Evolutionary conservation across 2,888 invertebrate genomes (phyloP).

Genomic region (Acronicta leporina): DNA sequence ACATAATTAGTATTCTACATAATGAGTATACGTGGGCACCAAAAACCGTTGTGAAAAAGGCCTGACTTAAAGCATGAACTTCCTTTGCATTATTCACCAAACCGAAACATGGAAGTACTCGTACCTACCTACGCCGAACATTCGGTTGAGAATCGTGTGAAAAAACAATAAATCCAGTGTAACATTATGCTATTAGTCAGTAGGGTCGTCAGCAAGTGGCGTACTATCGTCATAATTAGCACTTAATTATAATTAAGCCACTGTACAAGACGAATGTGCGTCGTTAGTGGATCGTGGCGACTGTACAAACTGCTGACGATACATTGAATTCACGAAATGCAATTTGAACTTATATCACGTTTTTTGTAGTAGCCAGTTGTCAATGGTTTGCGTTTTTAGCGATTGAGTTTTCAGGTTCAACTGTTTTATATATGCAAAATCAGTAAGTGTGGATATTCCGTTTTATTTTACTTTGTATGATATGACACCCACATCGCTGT

Average conservation of each 20-base stretch:
- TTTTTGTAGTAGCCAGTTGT: constrained; percentile 18
- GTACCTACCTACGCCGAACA: constrained; percentile 21
- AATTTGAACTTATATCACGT: constrained; percentile 16
- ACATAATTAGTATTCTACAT: constrained; percentile 22
- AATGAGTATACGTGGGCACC: constrained; percentile 27
- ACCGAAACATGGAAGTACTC: constrained; percentile 42
- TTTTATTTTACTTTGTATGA: background rate
- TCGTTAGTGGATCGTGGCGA: constrained; percentile 62
- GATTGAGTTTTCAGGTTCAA: background rate
- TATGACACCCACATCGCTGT: too few species aligned
- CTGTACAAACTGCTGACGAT: constrained; percentile 48
- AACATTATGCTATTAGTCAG: constrained; percentile 54
- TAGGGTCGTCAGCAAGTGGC: constrained; percentile 56
- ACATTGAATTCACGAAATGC: constrained; percentile 40
- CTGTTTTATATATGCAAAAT: constrained; percentile 2
- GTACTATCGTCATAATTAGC: constrained; percentile 69
- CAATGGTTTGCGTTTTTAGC: constrained; percentile 24
- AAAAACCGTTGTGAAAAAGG: constrained; percentile 38
- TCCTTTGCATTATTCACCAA: constrained; percentile 39
- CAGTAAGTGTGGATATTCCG: background rate
- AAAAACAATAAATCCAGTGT: constrained; percentile 47
- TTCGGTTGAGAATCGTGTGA: constrained; percentile 46
- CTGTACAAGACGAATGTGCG: constrained; percentile 67
- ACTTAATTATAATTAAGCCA: constrained; percentile 73
- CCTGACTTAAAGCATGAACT: constrained; percentile 40